Percentiles rank a stretch among this genome's conserved stretches.
phyloP scores from a whole-genome alignment of 2,113 vertebrate species.

The Amphiprion ocellaris region DNA sequence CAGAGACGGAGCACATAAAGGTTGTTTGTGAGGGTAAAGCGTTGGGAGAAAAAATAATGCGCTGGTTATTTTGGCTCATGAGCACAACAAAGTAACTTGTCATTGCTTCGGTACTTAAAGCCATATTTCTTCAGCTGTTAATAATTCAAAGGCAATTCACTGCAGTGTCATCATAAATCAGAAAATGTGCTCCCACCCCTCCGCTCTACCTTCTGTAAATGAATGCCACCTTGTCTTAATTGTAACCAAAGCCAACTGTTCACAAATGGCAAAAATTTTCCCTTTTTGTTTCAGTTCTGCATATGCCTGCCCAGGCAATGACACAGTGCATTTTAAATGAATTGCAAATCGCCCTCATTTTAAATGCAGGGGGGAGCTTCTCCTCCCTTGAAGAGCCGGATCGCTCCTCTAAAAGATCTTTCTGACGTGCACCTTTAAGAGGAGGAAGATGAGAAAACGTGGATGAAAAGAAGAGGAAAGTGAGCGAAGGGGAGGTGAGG shows the following conservation, averaged over 20 bases:
- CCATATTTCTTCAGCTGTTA: conserved; percentile 23
- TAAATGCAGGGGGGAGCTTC: conserved; percentile 55
- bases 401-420: conserved; percentile 48
- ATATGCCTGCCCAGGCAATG: conserved; percentile 56
- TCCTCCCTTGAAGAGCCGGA: conserved; percentile 37
- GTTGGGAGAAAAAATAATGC: conserved; percentile 5
- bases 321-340: conserved; percentile 67
- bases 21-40: conserved; percentile 43
- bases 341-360: conserved; percentile 69
- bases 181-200: neutral
- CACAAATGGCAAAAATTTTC: conserved; percentile 31
- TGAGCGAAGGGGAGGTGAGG: conserved; percentile 8
- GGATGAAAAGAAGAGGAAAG: conserved; percentile 57
- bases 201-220: conserved; percentile 9
- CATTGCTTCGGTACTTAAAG: neutral
- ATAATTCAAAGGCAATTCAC: conserved; percentile 28
- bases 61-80: conserved; percentile 17
- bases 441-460: conserved; percentile 63
- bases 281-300: conserved; percentile 58
- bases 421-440: conserved; percentile 75
- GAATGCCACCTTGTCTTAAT: conserved; percentile 35
- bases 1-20: conserved; percentile 28
- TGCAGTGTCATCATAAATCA: conserved; percentile 17
- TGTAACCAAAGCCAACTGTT: conserved; percentile 43
- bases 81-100: conserved; percentile 11